phyloP scores from a whole-genome alignment of 2,113 vertebrate genomes.

The Halcyon malimbica region DNA sequence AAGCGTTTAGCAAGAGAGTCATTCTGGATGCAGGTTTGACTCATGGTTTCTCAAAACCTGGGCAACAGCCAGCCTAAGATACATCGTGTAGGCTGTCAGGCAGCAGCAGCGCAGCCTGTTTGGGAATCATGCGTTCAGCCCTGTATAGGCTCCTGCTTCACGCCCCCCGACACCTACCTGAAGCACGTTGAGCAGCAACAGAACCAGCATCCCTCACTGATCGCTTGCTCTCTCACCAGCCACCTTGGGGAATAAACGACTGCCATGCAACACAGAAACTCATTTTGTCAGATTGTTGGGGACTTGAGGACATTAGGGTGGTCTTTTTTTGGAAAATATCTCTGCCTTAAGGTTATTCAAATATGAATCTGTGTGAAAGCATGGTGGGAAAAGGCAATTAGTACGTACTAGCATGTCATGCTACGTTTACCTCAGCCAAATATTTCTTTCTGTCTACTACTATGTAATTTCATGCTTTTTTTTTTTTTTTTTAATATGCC shows the following conservation, averaged over 20 bases:
- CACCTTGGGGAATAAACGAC: neutral
- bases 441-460: neutral
- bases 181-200: neutral
- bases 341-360: neutral
- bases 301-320: neutral
- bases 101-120: neutral
- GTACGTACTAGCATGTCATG: neutral
- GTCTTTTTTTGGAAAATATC: neutral
- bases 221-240: neutral
- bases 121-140: rapidly evolving
- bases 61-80: neutral
- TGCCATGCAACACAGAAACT: neutral
- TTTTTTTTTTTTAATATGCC: neutral
- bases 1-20: neutral
- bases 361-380: neutral
- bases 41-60: neutral
- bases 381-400: neutral
- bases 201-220: neutral
- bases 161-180: neutral
- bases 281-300: neutral
- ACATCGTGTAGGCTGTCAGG: neutral
- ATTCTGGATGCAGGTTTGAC: neutral
- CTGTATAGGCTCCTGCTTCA: rapidly evolving
- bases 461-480: neutral
- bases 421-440: neutral